Evolutionary conservation across 2,113 vertebrate genomes (phyloP), one percentile per base, ranked within the genome.

Genomic region (Rynchops niger): DNA sequence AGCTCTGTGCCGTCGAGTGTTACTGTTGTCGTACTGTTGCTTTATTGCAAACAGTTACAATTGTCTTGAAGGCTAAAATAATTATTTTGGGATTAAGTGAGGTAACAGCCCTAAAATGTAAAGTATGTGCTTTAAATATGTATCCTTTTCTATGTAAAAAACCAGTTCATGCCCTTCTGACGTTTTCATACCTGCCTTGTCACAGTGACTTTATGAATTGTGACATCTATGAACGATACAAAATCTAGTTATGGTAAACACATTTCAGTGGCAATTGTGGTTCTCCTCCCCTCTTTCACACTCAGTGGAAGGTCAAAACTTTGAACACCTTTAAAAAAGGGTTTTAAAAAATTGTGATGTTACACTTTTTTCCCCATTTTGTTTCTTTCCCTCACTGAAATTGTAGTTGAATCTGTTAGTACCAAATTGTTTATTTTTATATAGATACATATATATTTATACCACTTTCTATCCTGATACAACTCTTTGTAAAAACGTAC

Each of bases 351-450:
- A 69, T 77, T 4, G 20, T 56, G n/a, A 36, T 56, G 50, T 67
- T 77, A 20, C 8, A 8, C 53, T 50, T 3, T 47, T 52, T 42
- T 34, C 62, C 5, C 17, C 59, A 18, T 45, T 86, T 71, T 88
- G n/a, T 91, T 69, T 85, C 56, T 72, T 47, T 66, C 38, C 27
- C 23, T 58, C 65, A 20, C 18, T 93, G 89, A 82, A 92, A 77
- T 47, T 67, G 19, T 83, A 18, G 27, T n/a, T 71, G 38, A 43
- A 66, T 38, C 45, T 94, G 5, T 89, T 77, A 17, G 36, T 62
- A 63, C 53, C 62, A 93, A 87, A 91, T 85, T 22, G 40, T 80
- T 76, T 97, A 93, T 96, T 95, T 97, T 96, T 97, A 49, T 96
- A 95, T 52, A 40, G 2, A 80, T 18, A 91, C 11, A 12, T 52